Evolutionary conservation across 2,113 vertebrate species (phyloP), one percentile per base, ranked within the genome.

Genomic region (Coryphaenoides rupestris): DNA sequence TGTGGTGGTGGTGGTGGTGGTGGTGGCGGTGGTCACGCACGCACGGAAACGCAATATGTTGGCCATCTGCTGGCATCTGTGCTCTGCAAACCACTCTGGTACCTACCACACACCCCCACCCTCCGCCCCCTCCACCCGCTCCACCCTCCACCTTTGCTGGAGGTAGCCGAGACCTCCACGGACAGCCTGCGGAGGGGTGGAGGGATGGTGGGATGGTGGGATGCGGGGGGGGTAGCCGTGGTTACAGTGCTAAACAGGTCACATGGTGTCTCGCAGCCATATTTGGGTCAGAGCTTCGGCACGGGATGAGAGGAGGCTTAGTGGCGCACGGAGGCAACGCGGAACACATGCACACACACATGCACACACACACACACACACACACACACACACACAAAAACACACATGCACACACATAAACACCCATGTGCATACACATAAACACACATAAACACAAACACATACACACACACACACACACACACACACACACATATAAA

Each of bases 191-290:
- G 7, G 33, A 40, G 33, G 33, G 33, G 9, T 12, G 33, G 33
- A 40, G 33, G 33, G 28, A 19, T 91, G 92, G 69, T 78, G 80
- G 75, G 0, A 72, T 85, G 88, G 76, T 88, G 87, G 6, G 9
- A 12, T 1, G 33, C 9, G 9, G 33, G 33, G 33, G 33, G 33
- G 33, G 33, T 40, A 73, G 71, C 59, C 65, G 63, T 72, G 77
- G 78, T 73, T 21, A 67, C 79, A 89, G 88, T 84, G 80, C 91
- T 90, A 93, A 93, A 91, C 94, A 91, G 95, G 95, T 95, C 95
- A 98, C 95, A 94, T 93, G 93, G 93, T 94, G 93, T 95, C 92
- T 95, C 95, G 95, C 93, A 95, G 92, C 94, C 93, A 95, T 94
- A 99, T 98, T 98, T 96, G 94, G 96, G 94, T 98, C 95, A 97